A percentile compares a stretch with the other conserved stretches of the same genome.
These are phyloP conservation scores for Rostratula benghalensis DNA, from an alignment of 2,113 vertebrate species.

Conservation along the genomic window DNA sequence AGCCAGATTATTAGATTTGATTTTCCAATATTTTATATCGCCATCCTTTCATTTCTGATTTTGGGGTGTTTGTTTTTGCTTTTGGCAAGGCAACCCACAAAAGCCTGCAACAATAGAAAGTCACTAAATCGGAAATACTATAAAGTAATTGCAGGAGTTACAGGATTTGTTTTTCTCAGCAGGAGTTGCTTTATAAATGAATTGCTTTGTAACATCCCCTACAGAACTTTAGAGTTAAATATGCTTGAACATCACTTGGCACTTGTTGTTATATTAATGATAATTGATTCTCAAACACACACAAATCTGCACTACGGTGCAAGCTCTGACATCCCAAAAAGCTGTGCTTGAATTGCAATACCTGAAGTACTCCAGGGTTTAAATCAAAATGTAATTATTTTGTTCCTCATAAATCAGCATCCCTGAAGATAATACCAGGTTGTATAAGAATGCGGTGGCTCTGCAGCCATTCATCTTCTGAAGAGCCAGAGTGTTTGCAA, in stretches of 20 bases:
- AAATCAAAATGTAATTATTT: slow-evolving; percentile 63
- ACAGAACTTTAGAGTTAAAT: neutral
- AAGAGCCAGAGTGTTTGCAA: neutral
- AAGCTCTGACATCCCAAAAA: neutral
- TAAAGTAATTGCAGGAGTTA: neutral
- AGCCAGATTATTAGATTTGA: neutral
- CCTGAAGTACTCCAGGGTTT: slow-evolving; percentile 19
- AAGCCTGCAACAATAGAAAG: neutral
- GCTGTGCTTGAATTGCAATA: neutral
- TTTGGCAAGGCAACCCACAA: neutral
- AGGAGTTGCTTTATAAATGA: neutral
- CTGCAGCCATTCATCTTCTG: neutral
- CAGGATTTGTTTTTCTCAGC: neutral
- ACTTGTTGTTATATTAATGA: slow-evolving; percentile 16
- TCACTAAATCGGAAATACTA: neutral
- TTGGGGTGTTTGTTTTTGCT: neutral
- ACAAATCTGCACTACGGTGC: neutral
- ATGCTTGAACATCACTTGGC: neutral
- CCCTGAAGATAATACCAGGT: neutral
- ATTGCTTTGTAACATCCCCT: neutral
- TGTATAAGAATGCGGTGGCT: neutral
- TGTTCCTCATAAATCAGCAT: slow-evolving; percentile 32
- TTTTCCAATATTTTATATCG: neutral
- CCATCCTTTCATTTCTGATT: neutral
- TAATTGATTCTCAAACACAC: slow-evolving; percentile 38